Evolutionary conservation across 1,140 invertebrate genomes (phyloP), one percentile per base, ranked within the genome.

Genomic region (Hyles euphorbiae): DNA sequence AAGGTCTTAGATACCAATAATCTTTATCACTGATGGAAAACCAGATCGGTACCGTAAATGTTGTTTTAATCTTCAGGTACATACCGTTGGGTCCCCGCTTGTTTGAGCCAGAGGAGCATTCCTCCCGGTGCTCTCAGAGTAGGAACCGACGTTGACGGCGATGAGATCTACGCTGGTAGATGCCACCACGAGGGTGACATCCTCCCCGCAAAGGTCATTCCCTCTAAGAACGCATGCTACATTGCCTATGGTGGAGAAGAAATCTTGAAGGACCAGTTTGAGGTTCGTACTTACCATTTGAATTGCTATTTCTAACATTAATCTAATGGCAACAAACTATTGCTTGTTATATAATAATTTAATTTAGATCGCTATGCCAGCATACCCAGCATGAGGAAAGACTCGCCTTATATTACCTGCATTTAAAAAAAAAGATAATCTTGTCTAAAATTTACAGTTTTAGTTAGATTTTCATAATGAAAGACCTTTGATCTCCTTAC

Each of bases 141-240:
- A 7, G 95, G 95, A 5, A 87, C 89, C 3, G 95, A 96, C 68
- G 69, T 81, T 4, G 94, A 95, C 70, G 94, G 94, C n/a, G 88
- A 90, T 1, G 85, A 90, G 44, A 94, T 96, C 54, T 96, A 92
- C 70, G 93, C 95, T 3, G 95, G 95, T 2, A 90, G 95, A 55
- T 93, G 93, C 1, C 92, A 84, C 48, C 93, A 95, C 73, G 90
- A 92, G 56, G 94, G 93, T 2, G 94, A 95, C 70, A 88, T 94
- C 70, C 64, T 96, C 8, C 95, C 95, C 9, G 94, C 94, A 0
- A 96, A 96, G 86, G 90, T 96, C 4, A 93, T 94, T 34, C 94
- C 94, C 1, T 85, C 81, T 1, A 93, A 92, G 72, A 88, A 90
- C 36, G 88, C 90, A 0, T 93, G 92, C 51, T 95, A 94, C 68